Evolutionary conservation across 2,113 vertebrate genomes (phyloP), one percentile per base, ranked within the genome.

Genomic region (Hippocampus zosterae): DNA sequence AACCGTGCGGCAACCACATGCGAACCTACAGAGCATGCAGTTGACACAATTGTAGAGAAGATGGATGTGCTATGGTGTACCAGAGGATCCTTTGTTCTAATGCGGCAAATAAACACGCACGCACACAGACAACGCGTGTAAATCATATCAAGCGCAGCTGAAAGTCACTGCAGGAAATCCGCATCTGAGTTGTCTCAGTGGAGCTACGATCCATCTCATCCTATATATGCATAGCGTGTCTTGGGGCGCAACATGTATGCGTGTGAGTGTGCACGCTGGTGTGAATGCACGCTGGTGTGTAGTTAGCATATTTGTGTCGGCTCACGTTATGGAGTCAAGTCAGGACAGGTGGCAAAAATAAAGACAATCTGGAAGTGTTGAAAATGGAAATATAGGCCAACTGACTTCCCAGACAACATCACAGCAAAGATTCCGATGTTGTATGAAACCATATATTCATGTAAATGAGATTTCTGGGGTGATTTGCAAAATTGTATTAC

Each of bases 51-150:
- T 18, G 18, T 19, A 6, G 48, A 50, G 48, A 18, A 50, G 46
- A 21, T 50, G 48, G 67, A 73, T 79, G 81, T 37, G 33, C 13
- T 78, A 74, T 78, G 8, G 6, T 74, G 33, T 55, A 87, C 74
- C 80, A 76, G 84, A 77, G 68, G 62, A 79, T 75, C 67, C 78
- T 87, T 87, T 88, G 85, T 87, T 83, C 74, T 18, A 50, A 50
- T 50, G 48, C 48, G 5, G 48, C 48, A 50, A 19, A 50, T 50
- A 18, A 1, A 16, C 46, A 48, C 46, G 5, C 48, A 50, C 18
- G 19, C 48, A 50, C 48, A 50, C 18, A 21, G 18, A 50, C 48
- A 18, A 2, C 3, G 52, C 11, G 21, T 53, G 21, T 10, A 53
- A 53, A 53, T n/a, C 21, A 53, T n/a, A 23, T 2, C 21, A 53